These are phyloP conservation scores for Disparrhopalites patrizii DNA, from an alignment of 2,888 invertebrate genomes.

Conservation along the genomic window DNA sequence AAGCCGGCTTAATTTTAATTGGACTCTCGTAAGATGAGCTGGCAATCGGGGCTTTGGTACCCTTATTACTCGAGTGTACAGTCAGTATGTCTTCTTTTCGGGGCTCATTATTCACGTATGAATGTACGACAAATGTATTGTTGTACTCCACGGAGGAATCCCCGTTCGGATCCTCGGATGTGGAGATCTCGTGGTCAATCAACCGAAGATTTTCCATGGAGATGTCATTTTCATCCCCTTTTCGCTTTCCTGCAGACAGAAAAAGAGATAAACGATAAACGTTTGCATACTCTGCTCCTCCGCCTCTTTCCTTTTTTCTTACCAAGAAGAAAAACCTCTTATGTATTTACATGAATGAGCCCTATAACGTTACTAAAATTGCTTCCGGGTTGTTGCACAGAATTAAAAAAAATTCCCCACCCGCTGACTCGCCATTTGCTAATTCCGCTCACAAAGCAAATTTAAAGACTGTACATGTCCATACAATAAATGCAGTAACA, in stretches of 20 bases:
- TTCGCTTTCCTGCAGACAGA: conserved; percentile 1
- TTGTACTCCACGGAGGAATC: conserved; percentile 34
- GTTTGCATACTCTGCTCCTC: no score
- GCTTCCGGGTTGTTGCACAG: no score
- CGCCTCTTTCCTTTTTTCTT: no score
- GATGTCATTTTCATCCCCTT: background rate
- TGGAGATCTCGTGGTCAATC: conserved; percentile 47
- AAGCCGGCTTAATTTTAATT: conserved; percentile 31
- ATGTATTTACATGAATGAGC: no score
- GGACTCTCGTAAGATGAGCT: conserved; percentile 46
- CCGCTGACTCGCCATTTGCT: no score
- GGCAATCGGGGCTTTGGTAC: conserved; percentile 26
- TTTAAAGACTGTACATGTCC: no score
- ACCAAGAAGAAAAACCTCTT: no score
- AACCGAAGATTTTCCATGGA: conserved; percentile 47
- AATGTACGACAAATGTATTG: conserved; percentile 17
- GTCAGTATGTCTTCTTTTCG: conserved; percentile 34
- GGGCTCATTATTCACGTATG: conserved; percentile 29
- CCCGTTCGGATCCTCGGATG: conserved; percentile 36
- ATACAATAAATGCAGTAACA: no score
- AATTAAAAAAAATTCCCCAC: no score
- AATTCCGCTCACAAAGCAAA: no score
- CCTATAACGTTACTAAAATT: no score
- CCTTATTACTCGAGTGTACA: background rate
- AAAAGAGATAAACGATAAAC: background rate